Base-by-base conservation (phyloP, 2,888 invertebrate species). In the Caenorhabditis sinica region DNA sequence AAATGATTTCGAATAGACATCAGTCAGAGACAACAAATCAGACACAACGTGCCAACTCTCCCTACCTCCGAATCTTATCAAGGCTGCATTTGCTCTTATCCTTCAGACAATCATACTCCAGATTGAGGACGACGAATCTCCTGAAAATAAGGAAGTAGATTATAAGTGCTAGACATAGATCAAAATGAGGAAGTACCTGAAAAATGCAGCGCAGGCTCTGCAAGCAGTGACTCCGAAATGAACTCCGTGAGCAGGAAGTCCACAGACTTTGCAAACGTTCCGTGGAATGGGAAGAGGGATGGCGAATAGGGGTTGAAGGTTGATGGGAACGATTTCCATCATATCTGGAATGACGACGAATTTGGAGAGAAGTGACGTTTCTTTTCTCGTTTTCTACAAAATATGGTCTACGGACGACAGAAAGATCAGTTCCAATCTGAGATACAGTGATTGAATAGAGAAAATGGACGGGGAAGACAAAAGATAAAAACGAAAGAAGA, bases 151-250 rank as follows among this genome's bases (percentile, higher is more conserved):
- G 58, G 72, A 72, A 72, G 72, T 60, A 56, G 11, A 40, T 36
- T 23, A n/a, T 15, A 11, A 28, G 15, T 30, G 17, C 30, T 13
- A 65, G 51, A 53, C 53, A 36, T 36, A 58, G 63, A 65, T 58
- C 76, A 71, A 60, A 20, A 43, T 30, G 36, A 11, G 25, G 40
- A n/a, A 66, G 20, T 72, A 86, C 86, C 86, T 77, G 80, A 87
- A 87, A 65, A 87, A 87, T 1, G 87, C 87, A 9, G 87, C 87
- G 51, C 87, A 87, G 3, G 87, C 87, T 43, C 87, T 56, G 56
- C 87, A 87, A 11, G 85, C 68, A 17, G 76, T 66, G 17, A 87
- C 85, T 49, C 87, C 87, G 36, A 87, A 87, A 63, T 87, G 87
- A 49, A 87, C 73, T 49, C 87, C 87, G 60, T 87, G 87, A 28